phyloP scores from a whole-genome alignment of 2,888 invertebrate genomes.

The Lasioglossum marginatum region DNA sequence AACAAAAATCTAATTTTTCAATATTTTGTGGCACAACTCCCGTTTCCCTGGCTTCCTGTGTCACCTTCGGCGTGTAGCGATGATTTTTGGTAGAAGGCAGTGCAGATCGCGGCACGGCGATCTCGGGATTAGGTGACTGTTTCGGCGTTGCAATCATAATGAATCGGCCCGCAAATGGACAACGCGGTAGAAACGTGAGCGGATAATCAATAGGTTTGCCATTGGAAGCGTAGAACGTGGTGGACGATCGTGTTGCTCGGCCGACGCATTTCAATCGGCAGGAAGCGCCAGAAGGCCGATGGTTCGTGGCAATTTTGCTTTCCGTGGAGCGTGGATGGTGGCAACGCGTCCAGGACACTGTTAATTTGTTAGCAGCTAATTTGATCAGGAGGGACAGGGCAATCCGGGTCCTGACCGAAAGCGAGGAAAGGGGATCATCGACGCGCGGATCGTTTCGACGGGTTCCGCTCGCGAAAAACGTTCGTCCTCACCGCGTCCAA shows the following conservation, averaged over 20 bases:
- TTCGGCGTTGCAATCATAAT: conserved; percentile 67
- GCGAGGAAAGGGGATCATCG: not conserved
- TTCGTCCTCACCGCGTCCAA: not conserved
- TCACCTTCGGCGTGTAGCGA: too few relatives aligned
- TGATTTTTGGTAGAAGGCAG: not conserved
- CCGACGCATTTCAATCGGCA: conserved; percentile 75
- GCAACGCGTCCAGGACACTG: conserved; percentile 31
- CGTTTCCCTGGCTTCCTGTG: too few relatives aligned
- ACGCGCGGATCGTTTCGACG: not conserved
- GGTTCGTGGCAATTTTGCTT: conserved; percentile 50
- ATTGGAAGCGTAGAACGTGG: conserved; percentile 63
- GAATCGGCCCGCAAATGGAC: conserved; percentile 71
- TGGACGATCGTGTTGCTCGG: conserved; percentile 56
- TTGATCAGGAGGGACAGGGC: conserved; percentile 30
- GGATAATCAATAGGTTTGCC: conserved; percentile 72
- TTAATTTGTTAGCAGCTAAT: conserved; percentile 77
- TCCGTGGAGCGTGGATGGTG: conserved; percentile 18
- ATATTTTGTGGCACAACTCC: too few relatives aligned
- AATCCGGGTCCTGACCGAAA: not conserved
- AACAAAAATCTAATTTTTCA: too few relatives aligned
- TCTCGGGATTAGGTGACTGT: conserved; percentile 23
- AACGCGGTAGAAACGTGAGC: conserved; percentile 58
- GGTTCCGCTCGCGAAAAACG: not conserved
- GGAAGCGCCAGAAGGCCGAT: conserved; percentile 66
- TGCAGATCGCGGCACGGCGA: not conserved